These are phyloP conservation scores for Anisognathus igniventris DNA, from an alignment of 2,797 vertebrate genomes.

Conservation along the genomic window DNA sequence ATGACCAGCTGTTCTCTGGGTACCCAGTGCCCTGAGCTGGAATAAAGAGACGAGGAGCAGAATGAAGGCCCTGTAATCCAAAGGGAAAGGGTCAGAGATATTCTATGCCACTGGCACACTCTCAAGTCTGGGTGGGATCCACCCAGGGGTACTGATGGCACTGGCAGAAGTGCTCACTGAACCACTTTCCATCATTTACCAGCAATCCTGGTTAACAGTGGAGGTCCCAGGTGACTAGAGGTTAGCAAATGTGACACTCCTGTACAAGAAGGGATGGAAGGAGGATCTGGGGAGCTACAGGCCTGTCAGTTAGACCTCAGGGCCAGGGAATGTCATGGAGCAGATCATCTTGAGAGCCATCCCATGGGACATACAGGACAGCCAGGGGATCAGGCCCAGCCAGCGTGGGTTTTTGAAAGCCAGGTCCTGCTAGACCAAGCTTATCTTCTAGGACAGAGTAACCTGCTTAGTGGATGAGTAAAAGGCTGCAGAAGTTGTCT, in stretches of 20 bases:
- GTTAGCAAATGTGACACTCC: not conserved
- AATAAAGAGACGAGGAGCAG: rapidly evolving
- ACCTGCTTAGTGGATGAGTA: not conserved
- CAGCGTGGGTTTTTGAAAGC: not conserved
- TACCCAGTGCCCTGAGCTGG: not conserved
- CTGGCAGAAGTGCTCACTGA: not conserved
- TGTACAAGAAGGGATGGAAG: not conserved
- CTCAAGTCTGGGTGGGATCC: not conserved
- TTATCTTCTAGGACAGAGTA: not conserved
- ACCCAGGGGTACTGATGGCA: not conserved
- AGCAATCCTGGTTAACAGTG: not conserved
- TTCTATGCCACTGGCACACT: not conserved
- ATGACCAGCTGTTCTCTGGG: not conserved
- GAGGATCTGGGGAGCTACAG: not conserved
- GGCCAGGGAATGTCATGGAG: not conserved
- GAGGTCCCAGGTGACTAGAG: not conserved
- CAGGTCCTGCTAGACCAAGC: not conserved
- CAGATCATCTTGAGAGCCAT: not conserved
- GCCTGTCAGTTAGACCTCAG: not conserved
- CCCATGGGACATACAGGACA: not conserved
- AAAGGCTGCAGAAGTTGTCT: not conserved
- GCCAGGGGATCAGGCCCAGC: not conserved
- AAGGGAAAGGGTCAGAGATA: not conserved
- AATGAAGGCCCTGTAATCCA: not conserved
- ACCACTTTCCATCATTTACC: not conserved